Base-by-base conservation (phyloP, 2,797 vertebrate genomes). In the Avahi laniger region DNA sequence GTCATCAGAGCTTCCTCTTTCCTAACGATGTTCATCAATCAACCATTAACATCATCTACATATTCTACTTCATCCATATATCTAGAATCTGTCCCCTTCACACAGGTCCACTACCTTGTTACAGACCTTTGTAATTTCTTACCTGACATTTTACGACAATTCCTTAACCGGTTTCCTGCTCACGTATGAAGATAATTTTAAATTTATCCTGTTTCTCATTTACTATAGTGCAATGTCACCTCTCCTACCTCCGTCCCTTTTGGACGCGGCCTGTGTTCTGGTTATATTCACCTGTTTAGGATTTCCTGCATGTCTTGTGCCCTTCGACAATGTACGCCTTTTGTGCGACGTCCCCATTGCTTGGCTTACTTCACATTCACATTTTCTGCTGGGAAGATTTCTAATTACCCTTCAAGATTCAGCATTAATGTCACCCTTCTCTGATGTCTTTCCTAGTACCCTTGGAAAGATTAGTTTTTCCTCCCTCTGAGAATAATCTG, bases 371-470 rank as follows among this genome's bases (percentile, higher is more conserved):
- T 96, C 89, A 41, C 26, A 82, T 79, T 81, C 61, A 85, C 5
- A 26, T 52, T 81, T 28, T 90, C 3, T 70, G 2, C 38, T 79
- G 57, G 59, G 48, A 85, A 87, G 54, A 63, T 78, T 91, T 95
- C 72, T 95, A 96, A 96, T 91, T 96, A 96, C 41, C 65, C 52
- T 90, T 95, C 48, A 65, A 48, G 22, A 61, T 30, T 91, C 82
- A 86, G 33, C 48, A 72, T 57, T 85, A 57, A 69, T 85, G 50
- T 43, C 35, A 88, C 9, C 65, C 67, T 78, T 61, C 35, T 67
- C 59, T 85, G n/a, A 72, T 84, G 70, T 61, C 33, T 92, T 89
- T 69, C 73, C 33, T 93, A 5, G 28, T n/a, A 65, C 4, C n/a
- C 12, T 94, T 92, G 28, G 70, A 38, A 81, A 79, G 54, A 89